Percentiles rank a stretch among this genome's conserved stretches.
These are phyloP conservation scores for Aplocera efformata DNA, from an alignment of 2,888 invertebrate species.

Conservation along the genomic window DNA sequence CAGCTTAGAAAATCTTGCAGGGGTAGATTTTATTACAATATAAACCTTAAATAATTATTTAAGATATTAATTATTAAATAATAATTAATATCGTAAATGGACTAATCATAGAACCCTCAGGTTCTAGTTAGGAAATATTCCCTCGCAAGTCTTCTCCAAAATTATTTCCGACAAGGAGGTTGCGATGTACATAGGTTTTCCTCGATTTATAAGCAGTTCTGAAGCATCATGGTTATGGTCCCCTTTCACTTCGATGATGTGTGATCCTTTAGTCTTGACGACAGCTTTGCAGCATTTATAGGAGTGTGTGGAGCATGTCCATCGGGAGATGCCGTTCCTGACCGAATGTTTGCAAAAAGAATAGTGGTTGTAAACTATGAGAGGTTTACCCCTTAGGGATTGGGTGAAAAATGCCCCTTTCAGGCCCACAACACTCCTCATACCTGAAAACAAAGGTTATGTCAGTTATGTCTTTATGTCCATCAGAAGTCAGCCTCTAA, in stretches of 20 bases:
- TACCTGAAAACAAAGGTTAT: slow-evolving; percentile 12
- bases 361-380: slow-evolving; percentile 62
- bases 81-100: too few relatives aligned
- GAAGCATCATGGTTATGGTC: slow-evolving; percentile 66
- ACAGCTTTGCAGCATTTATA: slow-evolving; percentile 71
- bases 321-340: slow-evolving; percentile 54
- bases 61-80: too few relatives aligned
- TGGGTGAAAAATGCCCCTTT: slow-evolving; percentile 57
- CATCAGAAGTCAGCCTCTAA: too few relatives aligned
- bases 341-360: slow-evolving; percentile 64
- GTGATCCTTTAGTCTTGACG: slow-evolving; percentile 56
- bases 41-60: too few relatives aligned
- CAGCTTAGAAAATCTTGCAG: too few relatives aligned
- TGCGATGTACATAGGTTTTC: slow-evolving; percentile 23
- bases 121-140: slow-evolving; percentile 9
- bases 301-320: slow-evolving; percentile 72
- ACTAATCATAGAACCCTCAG: too few relatives aligned
- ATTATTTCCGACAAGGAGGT: slow-evolving; percentile 27
- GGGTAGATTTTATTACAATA: too few relatives aligned
- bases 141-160: slow-evolving; percentile 18
- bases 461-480: slow-evolving; percentile 1
- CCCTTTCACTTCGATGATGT: slow-evolving; percentile 63
- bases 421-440: slow-evolving; percentile 20
- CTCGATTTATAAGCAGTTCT: slow-evolving; percentile 55
- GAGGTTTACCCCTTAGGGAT: slow-evolving; percentile 60